Percentiles rank a stretch among this genome's conserved stretches.
These are phyloP conservation scores for Prenolepis imparis DNA, from an alignment of 2,888 invertebrate genomes.

Conservation along the genomic window DNA sequence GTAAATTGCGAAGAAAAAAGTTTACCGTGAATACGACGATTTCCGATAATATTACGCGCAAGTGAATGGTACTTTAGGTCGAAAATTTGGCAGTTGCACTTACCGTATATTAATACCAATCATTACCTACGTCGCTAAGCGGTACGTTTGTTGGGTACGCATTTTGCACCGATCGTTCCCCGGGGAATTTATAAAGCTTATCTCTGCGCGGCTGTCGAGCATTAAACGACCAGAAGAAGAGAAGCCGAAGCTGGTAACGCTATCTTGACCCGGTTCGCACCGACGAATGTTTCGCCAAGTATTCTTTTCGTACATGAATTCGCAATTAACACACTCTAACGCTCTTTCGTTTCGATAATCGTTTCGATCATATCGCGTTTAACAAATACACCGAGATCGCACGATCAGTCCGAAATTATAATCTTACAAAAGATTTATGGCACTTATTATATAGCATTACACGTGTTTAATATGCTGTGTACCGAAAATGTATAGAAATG, in stretches of 20 bases:
- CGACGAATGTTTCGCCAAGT: slow-evolving; percentile 56
- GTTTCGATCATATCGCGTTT: slow-evolving; percentile 26
- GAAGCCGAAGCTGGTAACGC: slow-evolving; percentile 59
- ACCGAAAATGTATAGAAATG: background rate
- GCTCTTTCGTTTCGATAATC: slow-evolving; percentile 2
- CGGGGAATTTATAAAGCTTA: slow-evolving; percentile 61
- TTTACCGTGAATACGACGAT: background rate
- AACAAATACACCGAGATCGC: slow-evolving; percentile 4
- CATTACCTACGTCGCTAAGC: slow-evolving; percentile 44
- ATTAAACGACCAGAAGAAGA: slow-evolving; percentile 58
- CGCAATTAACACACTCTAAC: slow-evolving; percentile 54
- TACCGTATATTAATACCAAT: slow-evolving; percentile 17
- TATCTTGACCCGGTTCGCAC: slow-evolving; percentile 66
- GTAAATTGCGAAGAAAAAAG: background rate
- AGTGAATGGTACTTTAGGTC: background rate
- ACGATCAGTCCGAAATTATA: slow-evolving; percentile 9
- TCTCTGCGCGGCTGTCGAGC: slow-evolving; percentile 54
- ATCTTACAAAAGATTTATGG: slow-evolving; percentile 15
- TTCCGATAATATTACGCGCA: background rate
- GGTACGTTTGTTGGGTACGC: slow-evolving; percentile 35
- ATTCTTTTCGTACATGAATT: slow-evolving; percentile 57
- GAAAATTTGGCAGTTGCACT: slow-evolving; percentile 28
- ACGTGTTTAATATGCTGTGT: background rate
- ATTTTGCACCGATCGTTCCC: slow-evolving; percentile 41
- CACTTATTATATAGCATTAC: background rate